Base-by-base conservation (phyloP, 2,113 vertebrate species). In the Bujurquina vittata region DNA sequence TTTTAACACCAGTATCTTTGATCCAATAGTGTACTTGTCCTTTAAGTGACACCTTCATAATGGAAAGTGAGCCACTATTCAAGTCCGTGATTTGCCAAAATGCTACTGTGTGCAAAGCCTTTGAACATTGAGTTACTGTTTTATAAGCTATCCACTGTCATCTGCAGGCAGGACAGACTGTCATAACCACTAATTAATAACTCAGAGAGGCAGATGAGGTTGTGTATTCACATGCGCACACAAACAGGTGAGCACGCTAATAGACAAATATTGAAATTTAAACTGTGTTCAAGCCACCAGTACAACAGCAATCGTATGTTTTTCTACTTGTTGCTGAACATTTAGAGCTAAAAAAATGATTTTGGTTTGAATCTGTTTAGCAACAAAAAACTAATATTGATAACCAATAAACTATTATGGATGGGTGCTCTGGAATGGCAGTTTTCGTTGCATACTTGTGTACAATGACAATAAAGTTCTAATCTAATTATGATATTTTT, bases 101-200 rank as follows among this genome's bases (percentile, higher is more conserved):
- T 92, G 93, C 88, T 93, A 87, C 93, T 84, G 77, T 92, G 78
- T 87, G 87, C 88, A 91, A 94, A 92, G 79, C 89, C 93, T 96
- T 95, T 95, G 92, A 95, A 96, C 92, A 94, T 83, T 58, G 76
- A 61, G 85, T 81, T 80, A 37, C 83, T 80, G 83, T 91, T 95
- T 94, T 92, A 89, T 88, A 91, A 93, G 80, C 92, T 79, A 33
- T 86, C 84, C 82, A 58, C 89, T 86, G 84, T 94, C 91, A 89
- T 93, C 89, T 93, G 92, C 87, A 62, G 89, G 90, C 94, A 93
- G 83, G 89, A 86, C 76, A 33, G 75, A 76, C 23, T 54, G 54
- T 94, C 94, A 93, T 85, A 79, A 80, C 52, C 73, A 56, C 76
- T 80, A 93, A 88, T 93, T 91, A 92, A 92, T 92, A 90, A 67